Evolutionary conservation across 1,140 invertebrate genomes (phyloP).

Genomic region (Eumeta japonica): DNA sequence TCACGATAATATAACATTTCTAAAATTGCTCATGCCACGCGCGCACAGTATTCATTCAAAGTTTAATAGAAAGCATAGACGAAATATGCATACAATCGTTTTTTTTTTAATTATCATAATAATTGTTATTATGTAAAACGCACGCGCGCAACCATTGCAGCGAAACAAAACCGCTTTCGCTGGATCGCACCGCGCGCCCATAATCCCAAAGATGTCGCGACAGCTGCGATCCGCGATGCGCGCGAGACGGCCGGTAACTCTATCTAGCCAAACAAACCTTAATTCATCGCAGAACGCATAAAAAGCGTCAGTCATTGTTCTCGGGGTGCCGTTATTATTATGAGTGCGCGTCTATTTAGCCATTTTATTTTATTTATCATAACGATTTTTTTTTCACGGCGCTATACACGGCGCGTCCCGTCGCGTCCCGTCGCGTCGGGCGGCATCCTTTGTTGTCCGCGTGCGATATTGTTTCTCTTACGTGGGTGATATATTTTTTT

Average conservation of each 20-base stretch:
- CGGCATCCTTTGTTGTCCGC: constrained; percentile 53
- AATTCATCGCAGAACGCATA: constrained; percentile 40
- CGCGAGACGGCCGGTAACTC: constrained; percentile 38
- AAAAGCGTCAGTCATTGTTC: constrained; percentile 41
- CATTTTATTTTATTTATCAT: constrained; percentile 54
- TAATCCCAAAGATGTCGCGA: constrained; percentile 37
- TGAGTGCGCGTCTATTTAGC: constrained; percentile 50
- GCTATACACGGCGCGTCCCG: too few species aligned
- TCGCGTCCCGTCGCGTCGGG: too few species aligned
- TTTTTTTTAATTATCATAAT: too few species aligned
- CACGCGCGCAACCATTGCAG: constrained; percentile 36
- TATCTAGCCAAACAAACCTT: constrained; percentile 48
- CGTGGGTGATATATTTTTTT: constrained; percentile 35
- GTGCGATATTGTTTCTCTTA: constrained; percentile 49
- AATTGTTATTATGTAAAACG: constrained; percentile 25
- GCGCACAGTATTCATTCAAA: too few species aligned
- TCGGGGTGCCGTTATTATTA: constrained; percentile 39
- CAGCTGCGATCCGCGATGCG: constrained; percentile 32
- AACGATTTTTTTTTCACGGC: constrained; percentile 45
- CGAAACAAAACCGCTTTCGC: constrained; percentile 44
- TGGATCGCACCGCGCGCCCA: too few species aligned
- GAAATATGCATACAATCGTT: too few species aligned
- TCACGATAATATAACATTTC: too few species aligned
- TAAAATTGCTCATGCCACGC: too few species aligned
- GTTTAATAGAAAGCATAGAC: too few species aligned